phyloP scores from a whole-genome alignment of 2,113 vertebrate species.

The Eublepharis macularius region DNA sequence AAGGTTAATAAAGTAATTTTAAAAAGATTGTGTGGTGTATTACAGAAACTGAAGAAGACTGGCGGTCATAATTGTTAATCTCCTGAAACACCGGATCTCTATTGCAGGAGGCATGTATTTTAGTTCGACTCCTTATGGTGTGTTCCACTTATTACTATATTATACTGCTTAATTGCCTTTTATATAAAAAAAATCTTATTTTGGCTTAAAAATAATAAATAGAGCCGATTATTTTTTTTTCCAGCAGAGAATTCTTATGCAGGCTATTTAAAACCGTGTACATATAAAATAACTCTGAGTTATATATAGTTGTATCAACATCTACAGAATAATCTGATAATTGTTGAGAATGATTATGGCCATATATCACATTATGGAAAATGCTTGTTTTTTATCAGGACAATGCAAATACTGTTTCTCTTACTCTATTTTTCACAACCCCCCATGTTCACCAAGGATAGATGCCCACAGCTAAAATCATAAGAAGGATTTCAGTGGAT shows the following conservation, averaged over 20 bases:
- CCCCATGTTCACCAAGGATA: background rate
- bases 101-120: slow-evolving; percentile 71
- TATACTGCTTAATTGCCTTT: slow-evolving; percentile 76
- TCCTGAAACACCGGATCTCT: slow-evolving; percentile 76
- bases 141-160: slow-evolving; percentile 67
- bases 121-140: slow-evolving; percentile 68
- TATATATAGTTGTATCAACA: background rate
- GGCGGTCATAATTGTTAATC: slow-evolving; percentile 85
- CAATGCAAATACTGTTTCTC: background rate
- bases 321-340: slow-evolving; percentile 21
- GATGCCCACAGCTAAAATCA: too few species aligned
- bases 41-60: slow-evolving; percentile 81
- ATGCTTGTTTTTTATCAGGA: background rate
- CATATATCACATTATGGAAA: background rate
- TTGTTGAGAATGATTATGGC: slow-evolving; percentile 19
- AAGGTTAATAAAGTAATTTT: slow-evolving; percentile 89
- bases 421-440: background rate
- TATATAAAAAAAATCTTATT: slow-evolving; percentile 59
- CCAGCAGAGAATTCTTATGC: slow-evolving; percentile 30
- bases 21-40: slow-evolving; percentile 86
- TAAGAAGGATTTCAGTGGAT: too few species aligned
- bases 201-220: slow-evolving; percentile 64
- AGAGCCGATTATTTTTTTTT: slow-evolving; percentile 46
- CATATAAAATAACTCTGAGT: slow-evolving; percentile 17
- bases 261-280: slow-evolving; percentile 36